Evolutionary conservation across 2,888 invertebrate species (phyloP), one percentile per base, ranked within the genome.

Genomic region (Ochlodes sylvanus): DNA sequence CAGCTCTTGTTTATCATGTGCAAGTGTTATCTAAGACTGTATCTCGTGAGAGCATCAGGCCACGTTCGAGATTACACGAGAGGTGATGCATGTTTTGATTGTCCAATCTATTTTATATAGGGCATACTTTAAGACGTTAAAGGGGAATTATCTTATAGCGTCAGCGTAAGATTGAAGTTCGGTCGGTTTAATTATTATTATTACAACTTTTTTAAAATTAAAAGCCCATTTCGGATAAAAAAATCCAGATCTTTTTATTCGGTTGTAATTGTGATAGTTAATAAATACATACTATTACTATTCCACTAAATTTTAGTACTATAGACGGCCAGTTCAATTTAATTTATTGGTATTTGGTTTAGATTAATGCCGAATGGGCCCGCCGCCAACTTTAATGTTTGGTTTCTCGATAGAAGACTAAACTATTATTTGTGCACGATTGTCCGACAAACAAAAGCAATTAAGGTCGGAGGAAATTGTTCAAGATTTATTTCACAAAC

Each of bases 41-140:
- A 70, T 68, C 70, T 34, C 57, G 41, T 64, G 54, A 62, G 64
- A 47, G 42, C 62, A 71, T 68, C 68, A 62, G 47, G 55, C 68
- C 6, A 60, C 47, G 55, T 32, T 63, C 63, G 42, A 68, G 71
- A 69, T 69, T 67, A 62, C 61, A 67, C 21, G 69, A 34, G 60
- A 52, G 14, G 56, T 56, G 52, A 67, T 44, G 60, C 50, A 17
- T 57, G 50, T 34, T 63, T 42, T 50, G 50, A 50, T 50, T 50
- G 50, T 50, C 50, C 12, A 38, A 38, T 38, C 38, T 38, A 38
- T 10, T 38, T 50, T 19, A 50, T 12, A 12, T 19, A 50, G 12
- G 50, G 19, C 17, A 50, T 50, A 50, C 50, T 50, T 50, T 50
- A 7, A 17, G 7, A 17, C 47, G 27, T 27, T 47, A 44, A 44